These are phyloP conservation scores for Erethizon dorsatum DNA, from an alignment of 2,797 vertebrate genomes.

Conservation along the genomic window DNA sequence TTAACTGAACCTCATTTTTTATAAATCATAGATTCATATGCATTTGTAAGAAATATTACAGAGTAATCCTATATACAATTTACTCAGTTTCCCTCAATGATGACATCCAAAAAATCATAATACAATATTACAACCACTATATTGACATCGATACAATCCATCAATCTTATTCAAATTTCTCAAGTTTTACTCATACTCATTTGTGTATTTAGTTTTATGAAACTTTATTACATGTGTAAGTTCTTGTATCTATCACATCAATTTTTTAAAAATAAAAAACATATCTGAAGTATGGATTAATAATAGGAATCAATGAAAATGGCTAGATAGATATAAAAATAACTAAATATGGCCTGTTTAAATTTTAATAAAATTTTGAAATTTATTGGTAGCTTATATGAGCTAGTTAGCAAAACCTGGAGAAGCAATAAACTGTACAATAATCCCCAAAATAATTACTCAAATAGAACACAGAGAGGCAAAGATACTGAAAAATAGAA, in stretches of 20 bases:
- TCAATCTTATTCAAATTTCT: background rate
- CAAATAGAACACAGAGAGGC: background rate
- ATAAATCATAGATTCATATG: background rate
- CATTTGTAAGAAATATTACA: background rate
- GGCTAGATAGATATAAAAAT: background rate
- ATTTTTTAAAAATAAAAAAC: background rate
- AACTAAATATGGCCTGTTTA: background rate
- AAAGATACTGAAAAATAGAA: background rate
- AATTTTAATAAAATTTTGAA: slow-evolving; percentile 17
- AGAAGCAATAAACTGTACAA: background rate
- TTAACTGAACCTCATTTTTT: background rate
- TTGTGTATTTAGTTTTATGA: background rate
- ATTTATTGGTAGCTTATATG: background rate
- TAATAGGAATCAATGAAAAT: background rate
- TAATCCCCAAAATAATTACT: background rate
- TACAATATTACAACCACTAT: background rate
- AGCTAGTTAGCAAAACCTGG: slow-evolving; percentile 14
- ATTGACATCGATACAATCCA: background rate
- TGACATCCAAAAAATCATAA: background rate
- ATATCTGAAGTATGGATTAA: slow-evolving; percentile 9
- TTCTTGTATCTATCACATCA: background rate
- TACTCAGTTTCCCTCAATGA: background rate
- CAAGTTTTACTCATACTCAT: background rate
- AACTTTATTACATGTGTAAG: slow-evolving; percentile 5
- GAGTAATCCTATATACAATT: background rate